phyloP scores from a whole-genome alignment of 2,888 invertebrate genomes.

The Exocentrus adspersus region DNA sequence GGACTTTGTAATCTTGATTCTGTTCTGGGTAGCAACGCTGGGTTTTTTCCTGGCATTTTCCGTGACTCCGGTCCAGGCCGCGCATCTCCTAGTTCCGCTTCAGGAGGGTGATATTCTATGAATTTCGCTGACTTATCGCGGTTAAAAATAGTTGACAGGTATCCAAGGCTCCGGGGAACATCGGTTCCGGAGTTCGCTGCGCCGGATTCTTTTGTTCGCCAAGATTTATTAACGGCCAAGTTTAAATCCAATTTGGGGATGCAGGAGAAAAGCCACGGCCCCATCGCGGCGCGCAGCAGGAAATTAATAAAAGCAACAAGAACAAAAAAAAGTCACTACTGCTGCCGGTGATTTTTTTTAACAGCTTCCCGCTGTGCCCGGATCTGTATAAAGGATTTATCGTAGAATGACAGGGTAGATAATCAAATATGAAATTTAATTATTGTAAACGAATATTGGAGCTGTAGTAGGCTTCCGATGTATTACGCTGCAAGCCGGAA shows the following conservation, averaged over 20 bases:
- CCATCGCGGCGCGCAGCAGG: background rate
- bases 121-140: background rate
- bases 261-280: background rate
- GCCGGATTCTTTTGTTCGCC: slow-evolving; percentile 2
- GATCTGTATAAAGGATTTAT: no score
- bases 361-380: no score
- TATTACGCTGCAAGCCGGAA: background rate
- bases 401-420: background rate
- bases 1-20: no score
- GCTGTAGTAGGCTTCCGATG: background rate
- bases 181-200: background rate
- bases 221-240: slow-evolving; percentile 11
- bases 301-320: slow-evolving; percentile 4
- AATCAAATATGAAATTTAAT: background rate
- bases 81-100: background rate
- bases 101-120: background rate
- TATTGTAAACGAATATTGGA: background rate
- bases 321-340: no score
- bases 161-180: background rate
- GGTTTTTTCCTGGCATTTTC: no score
- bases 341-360: no score
- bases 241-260: slow-evolving; percentile 5
- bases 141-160: slow-evolving; percentile 17
- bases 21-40: no score
- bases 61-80: no score